Evolutionary conservation across 2,797 vertebrate species (phyloP), one percentile per base, ranked within the genome.

Genomic region (Ctenopoma kingsleyae): DNA sequence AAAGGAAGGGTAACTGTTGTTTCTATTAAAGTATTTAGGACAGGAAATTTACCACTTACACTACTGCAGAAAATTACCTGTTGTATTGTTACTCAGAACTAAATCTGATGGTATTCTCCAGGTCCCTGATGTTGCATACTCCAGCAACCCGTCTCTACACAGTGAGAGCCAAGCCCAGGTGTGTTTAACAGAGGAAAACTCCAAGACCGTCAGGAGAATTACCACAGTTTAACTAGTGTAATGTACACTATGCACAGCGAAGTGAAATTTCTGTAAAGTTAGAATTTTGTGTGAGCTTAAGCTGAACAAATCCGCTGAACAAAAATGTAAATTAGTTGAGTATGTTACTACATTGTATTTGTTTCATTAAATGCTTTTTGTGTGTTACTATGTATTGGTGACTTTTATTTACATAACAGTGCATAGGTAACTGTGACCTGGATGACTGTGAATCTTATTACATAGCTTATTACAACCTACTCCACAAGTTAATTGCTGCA

Each of bases 51-150:
- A 36, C n/a, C 5, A 9, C 62, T 5, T 43, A 15, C 27, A 30
- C 13, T 55, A 46, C 4, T 53, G 8, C 44, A 58, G 12, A 47
- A 10, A 57, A 43, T 1, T 1, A 22, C 2, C 7, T 36, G 6
- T 16, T 53, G 2, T 35, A 20, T 35, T 41, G 20, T 35, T 10
- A 35, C 30, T 64, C 27, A 65, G 49, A 59, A 51, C 8, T 38
- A 9, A 55, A 61, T 66, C 0, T 44, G 41, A 36, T 30, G 44
- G 0, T 73, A 15, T 79, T n/a, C 52, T 30, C 19, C 80, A 93
- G 92, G 85, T 84, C 43, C 90, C 89, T 67, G 89, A 92, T 72
- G 80, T 89, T 0, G 81, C 88, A 44, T 65, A 70, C 25, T 83
- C 74, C 40, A 84, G 77, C 54, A 84, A 22, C 63, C 38, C 19